Base-by-base conservation (phyloP, 2,797 vertebrate species). In the Pachyuromys duprasi region DNA sequence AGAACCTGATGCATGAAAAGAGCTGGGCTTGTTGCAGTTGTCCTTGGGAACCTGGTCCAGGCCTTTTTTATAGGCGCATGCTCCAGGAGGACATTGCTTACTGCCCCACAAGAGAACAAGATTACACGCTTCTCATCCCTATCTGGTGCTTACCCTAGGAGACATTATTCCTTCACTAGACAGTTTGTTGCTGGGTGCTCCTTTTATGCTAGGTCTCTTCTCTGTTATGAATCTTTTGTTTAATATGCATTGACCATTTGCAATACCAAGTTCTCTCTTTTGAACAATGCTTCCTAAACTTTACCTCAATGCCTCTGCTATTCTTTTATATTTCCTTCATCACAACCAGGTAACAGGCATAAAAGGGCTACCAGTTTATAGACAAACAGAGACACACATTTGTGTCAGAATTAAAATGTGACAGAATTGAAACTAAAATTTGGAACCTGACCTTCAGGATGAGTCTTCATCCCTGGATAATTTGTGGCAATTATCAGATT, bases 211-310 rank as follows among this genome's bases (percentile, higher is more conserved):
- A 86, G 95, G 74, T 79, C 5, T n/a, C 8, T 72, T 72, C 69
- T 89, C 86, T n/a, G 55, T 53, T 42, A 36, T 26, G 72, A 53
- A 33, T 62, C 78, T 90, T 86, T 94, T 95, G 90, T 95, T 94
- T 96, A 49, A n/a, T 33, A 74, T 91, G 89, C 89, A 91, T 91
- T 81, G 65, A n/a, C 74, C 57, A 11, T 4, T 49, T 22, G 60
- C 45, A 36, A 83, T 39, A 67, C 45, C 53, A 75, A 55, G 70
- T 53, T 93, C n/a, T 93, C 28, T 90, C 86, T 76, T 83, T 96
- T 39, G n/a, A 72, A 81, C 28, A 24, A 18, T 18, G 39, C 84
- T 90, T 95, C 42, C 8, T 42, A 18, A 12, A 67, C 67, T 94
- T 87, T 72, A 93, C 75, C 87, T 91, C 26, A 65, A 49, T 62